These are phyloP conservation scores for Ceratosolen solmsi DNA, from an alignment of 1,140 invertebrate genomes.

Conservation along the genomic window DNA sequence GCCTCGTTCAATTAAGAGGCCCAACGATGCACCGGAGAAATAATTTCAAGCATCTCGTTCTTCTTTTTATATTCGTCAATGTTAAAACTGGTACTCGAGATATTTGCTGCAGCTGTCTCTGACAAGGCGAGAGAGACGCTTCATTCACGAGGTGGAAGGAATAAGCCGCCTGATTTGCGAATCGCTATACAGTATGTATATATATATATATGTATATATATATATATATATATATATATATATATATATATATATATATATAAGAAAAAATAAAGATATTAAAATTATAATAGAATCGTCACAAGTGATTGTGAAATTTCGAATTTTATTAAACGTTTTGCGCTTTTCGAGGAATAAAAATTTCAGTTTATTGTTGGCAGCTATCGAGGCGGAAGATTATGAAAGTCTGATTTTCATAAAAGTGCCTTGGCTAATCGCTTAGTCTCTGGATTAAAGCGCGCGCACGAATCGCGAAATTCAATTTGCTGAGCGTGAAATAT, in stretches of 20 bases:
- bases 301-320: too few relatives aligned
- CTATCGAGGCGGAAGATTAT: not conserved
- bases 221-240: too few relatives aligned
- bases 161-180: not conserved
- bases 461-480: not conserved
- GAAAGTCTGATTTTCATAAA: not conserved
- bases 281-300: too few relatives aligned
- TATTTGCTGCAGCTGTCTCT: too few relatives aligned
- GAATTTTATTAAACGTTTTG: too few relatives aligned
- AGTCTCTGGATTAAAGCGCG: not conserved
- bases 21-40: constrained; percentile 25
- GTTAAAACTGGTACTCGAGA: constrained; percentile 34
- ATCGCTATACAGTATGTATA: not conserved
- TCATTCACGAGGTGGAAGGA: not conserved
- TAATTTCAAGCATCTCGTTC: constrained; percentile 36
- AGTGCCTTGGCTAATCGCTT: not conserved
- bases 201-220: too few relatives aligned
- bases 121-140: not conserved
- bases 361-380: not conserved
- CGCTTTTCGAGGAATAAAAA: not conserved
- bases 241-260: too few relatives aligned
- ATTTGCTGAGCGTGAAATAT: not conserved
- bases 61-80: constrained; percentile 27
- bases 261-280: too few relatives aligned
- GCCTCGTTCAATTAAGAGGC: constrained; percentile 44